phyloP scores from a whole-genome alignment of 2,797 vertebrate species.

The Diceros bicornis region DNA sequence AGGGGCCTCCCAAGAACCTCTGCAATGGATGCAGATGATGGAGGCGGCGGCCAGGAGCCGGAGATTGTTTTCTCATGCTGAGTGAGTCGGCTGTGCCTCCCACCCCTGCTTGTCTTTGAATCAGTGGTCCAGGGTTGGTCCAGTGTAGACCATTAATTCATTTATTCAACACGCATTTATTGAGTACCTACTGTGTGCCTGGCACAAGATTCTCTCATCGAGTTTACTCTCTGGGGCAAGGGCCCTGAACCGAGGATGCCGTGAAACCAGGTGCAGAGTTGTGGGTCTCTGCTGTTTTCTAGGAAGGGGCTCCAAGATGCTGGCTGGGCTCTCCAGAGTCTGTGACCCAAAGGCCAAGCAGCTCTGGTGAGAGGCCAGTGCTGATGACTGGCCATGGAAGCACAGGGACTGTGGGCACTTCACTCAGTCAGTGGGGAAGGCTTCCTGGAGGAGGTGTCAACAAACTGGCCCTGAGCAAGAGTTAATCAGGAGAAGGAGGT shows the following conservation, averaged over 20 bases:
- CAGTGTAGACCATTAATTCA: neutral
- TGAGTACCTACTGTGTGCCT: neutral
- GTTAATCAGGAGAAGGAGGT: neutral
- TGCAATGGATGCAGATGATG: fast-evolving
- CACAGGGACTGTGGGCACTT: neutral
- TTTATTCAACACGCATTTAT: neutral
- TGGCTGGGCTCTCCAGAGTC: neutral
- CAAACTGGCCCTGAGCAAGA: neutral
- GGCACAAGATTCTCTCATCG: neutral
- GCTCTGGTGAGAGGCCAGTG: neutral
- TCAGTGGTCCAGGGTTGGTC: neutral
- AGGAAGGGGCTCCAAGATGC: neutral
- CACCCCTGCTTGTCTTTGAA: neutral
- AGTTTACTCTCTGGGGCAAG: neutral
- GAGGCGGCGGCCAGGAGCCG: fast-evolving
- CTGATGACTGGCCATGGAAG: neutral
- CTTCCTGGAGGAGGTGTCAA: constrained; percentile 23
- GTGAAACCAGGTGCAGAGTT: neutral
- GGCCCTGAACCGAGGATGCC: neutral
- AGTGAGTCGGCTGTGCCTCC: constrained; percentile 7
- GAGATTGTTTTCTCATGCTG: fast-evolving
- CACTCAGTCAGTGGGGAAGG: neutral
- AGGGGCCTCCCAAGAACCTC: neutral
- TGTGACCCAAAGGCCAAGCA: neutral
- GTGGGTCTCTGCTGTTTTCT: neutral